Evolutionary conservation across 2,888 invertebrate genomes (phyloP).

Genomic region (Nephrotoma guestfalica): DNA sequence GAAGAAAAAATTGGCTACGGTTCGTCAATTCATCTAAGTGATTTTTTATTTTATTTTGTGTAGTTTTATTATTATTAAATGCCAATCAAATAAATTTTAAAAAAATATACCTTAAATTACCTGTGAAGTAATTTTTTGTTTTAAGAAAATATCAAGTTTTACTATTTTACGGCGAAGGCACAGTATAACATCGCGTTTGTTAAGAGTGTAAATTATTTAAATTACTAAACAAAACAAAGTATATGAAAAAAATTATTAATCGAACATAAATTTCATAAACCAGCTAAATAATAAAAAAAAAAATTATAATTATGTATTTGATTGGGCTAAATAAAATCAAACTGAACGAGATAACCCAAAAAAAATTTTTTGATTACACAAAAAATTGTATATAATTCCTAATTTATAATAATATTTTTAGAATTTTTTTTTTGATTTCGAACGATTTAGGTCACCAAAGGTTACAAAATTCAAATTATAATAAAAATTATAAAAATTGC

Average conservation of each 20-base stretch:
- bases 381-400: neutral
- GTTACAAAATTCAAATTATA: neutral
- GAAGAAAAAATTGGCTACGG: slow-evolving; percentile 9
- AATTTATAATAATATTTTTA: neutral
- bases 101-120: neutral
- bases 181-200: neutral
- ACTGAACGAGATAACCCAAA: neutral
- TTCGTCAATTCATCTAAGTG: slow-evolving; percentile 12
- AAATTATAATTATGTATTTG: neutral
- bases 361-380: neutral
- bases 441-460: neutral
- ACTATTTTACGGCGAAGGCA: neutral
- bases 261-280: neutral
- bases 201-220: neutral
- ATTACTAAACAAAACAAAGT: neutral
- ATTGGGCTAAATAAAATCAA: slow-evolving; percentile 1
- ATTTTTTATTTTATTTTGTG: neutral
- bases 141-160: neutral
- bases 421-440: neutral
- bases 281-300: neutral
- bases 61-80: neutral
- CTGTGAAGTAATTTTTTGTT: neutral
- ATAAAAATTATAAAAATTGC: slow-evolving; percentile 6
- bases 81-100: neutral
- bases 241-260: neutral